Evolutionary conservation across 2,797 vertebrate genomes (phyloP).

Genomic region (Diceros bicornis): DNA sequence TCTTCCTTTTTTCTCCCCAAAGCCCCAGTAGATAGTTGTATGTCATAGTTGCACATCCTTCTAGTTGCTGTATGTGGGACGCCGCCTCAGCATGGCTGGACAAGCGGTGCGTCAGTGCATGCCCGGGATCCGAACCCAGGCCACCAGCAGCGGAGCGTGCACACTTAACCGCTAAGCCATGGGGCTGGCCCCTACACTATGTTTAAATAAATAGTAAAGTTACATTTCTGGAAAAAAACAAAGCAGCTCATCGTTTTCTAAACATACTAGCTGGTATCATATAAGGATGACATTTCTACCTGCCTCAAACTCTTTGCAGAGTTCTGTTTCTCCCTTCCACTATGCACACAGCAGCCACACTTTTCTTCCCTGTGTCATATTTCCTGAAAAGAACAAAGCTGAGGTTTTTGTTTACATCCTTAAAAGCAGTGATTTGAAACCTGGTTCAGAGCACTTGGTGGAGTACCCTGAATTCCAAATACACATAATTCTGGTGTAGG

Average conservation of each 20-base stretch:
- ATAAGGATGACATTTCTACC: not conserved
- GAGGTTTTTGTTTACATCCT: not conserved
- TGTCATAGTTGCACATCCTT: too few relatives aligned
- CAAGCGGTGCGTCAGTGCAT: too few relatives aligned
- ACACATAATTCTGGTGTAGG: not conserved
- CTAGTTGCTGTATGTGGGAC: too few relatives aligned
- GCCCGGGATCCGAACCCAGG: too few relatives aligned
- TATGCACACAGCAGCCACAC: not conserved
- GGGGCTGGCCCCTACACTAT: not conserved
- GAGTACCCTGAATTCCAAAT: not conserved
- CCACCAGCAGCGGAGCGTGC: too few relatives aligned
- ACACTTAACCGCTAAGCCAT: too few relatives aligned
- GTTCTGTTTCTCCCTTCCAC: not conserved
- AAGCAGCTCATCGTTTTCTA: not conserved
- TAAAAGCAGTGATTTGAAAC: not conserved
- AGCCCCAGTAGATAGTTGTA: too few relatives aligned
- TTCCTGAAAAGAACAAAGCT: not conserved
- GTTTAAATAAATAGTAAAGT: conserved; percentile 4
- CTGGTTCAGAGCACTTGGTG: not conserved
- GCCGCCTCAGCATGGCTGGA: too few relatives aligned
- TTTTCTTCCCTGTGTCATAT: not conserved
- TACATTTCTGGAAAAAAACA: not conserved
- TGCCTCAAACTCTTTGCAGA: not conserved
- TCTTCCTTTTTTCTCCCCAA: too few relatives aligned
- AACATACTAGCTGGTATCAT: not conserved